phyloP scores from a whole-genome alignment of 2,113 vertebrate species.

The Serinus canaria region DNA sequence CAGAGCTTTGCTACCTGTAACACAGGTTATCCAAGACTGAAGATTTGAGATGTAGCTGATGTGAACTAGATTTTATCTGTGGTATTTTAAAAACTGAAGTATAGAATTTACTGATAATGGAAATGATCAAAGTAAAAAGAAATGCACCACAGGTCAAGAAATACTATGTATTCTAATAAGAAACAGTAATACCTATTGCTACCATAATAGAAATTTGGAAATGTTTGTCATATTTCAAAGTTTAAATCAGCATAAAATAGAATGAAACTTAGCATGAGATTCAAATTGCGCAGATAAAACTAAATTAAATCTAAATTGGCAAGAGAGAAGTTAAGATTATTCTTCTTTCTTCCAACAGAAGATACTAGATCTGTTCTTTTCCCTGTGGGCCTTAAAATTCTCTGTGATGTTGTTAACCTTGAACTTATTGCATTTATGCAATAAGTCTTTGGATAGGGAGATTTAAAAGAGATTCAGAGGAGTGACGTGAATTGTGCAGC shows the following conservation, averaged over 20 bases:
- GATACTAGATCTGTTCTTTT: neutral
- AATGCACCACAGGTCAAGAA: neutral
- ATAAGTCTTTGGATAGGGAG: neutral
- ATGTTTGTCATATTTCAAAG: neutral
- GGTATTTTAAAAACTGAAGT: neutral
- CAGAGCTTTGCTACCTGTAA: neutral
- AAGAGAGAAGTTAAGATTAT: neutral
- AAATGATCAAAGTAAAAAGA: neutral
- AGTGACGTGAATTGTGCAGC: neutral
- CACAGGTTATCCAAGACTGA: neutral
- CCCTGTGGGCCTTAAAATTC: neutral
- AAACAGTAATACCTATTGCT: neutral
- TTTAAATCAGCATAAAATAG: neutral
- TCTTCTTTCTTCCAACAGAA: neutral
- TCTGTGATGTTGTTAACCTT: constrained; percentile 16
- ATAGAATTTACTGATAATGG: neutral
- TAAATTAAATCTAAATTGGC: neutral
- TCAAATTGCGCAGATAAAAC: neutral
- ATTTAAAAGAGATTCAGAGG: constrained; percentile 17
- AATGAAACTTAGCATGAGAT: neutral
- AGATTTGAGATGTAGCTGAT: neutral
- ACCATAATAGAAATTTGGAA: neutral
- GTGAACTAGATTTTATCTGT: neutral
- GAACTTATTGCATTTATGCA: constrained; percentile 10
- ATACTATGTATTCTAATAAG: neutral